phyloP scores from a whole-genome alignment of 2,888 invertebrate species.

The Timema podura region DNA sequence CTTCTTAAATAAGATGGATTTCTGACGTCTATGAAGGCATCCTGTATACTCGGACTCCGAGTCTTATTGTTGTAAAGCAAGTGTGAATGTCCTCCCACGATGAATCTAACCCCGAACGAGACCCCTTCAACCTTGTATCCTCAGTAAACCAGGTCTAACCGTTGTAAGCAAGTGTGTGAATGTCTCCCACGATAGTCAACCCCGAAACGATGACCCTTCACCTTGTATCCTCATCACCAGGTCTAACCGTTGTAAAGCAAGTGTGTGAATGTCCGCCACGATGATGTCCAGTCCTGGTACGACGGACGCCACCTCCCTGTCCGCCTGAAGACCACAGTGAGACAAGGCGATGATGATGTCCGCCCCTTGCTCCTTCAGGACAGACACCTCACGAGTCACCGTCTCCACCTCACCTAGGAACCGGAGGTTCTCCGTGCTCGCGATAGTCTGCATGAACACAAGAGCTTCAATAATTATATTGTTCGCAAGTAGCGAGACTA shows the following conservation, averaged over 20 bases:
- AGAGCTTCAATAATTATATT: no score
- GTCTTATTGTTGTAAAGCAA: no score
- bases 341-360: constrained; percentile 80
- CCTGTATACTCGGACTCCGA: no score
- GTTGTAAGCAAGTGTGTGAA: no score
- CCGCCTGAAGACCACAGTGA: constrained; percentile 67
- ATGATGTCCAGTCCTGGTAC: constrained; percentile 72
- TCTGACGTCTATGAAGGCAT: no score
- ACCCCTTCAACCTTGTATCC: no score
- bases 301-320: constrained; percentile 45
- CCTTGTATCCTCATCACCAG: not conserved
- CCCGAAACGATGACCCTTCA: not conserved
- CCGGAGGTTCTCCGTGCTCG: constrained; percentile 60
- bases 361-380: constrained; percentile 57
- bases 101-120: no score
- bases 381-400: constrained; percentile 62
- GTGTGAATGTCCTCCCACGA: no score
- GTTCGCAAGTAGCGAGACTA: no score
- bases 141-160: no score
- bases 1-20: no score
- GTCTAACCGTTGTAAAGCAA: constrained; percentile 57
- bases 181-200: no score
- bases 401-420: constrained; percentile 65
- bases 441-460: constrained; percentile 52
- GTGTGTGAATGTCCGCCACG: constrained; percentile 81